These are phyloP conservation scores for Rhodophaea formosa DNA, from an alignment of 2,888 invertebrate species.

Conservation along the genomic window DNA sequence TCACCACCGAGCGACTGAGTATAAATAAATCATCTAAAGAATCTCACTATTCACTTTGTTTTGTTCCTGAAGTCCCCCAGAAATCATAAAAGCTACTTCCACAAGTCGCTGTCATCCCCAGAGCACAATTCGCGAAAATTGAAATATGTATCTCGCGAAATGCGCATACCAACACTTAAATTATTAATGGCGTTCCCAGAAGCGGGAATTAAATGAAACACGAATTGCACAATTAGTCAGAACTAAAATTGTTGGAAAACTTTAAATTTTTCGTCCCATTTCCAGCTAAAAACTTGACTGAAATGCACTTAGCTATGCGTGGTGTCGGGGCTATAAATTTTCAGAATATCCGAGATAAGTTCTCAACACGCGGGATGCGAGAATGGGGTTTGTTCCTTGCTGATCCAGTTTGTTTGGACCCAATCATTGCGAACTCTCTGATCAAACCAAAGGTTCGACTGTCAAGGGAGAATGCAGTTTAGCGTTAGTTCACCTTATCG, in stretches of 20 bases:
- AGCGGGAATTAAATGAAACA: conserved; percentile 4
- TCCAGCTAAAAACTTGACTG: conserved; percentile 2
- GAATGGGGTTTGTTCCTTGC: not conserved
- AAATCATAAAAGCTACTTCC: not conserved
- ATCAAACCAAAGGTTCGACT: too few relatives aligned
- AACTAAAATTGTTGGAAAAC: conserved; percentile 3
- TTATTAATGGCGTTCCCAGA: conserved; percentile 2
- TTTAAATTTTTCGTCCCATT: conserved; percentile 1
- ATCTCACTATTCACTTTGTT: not conserved
- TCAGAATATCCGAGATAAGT: conserved; percentile 12
- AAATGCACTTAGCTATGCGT: conserved; percentile 9
- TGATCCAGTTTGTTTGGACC: not conserved
- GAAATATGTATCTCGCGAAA: conserved; percentile 1
- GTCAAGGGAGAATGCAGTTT: too few relatives aligned
- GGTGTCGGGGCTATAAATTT: conserved; percentile 11
- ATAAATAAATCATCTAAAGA: too few relatives aligned
- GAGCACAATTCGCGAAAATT: conserved; percentile 1
- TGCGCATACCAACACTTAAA: not conserved
- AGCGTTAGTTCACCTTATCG: too few relatives aligned
- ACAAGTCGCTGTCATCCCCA: not conserved
- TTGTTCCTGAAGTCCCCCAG: not conserved
- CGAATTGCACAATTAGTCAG: conserved; percentile 6
- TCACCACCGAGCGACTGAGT: too few relatives aligned
- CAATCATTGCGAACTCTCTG: not conserved
- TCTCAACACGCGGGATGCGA: conserved; percentile 12